phyloP scores from a whole-genome alignment of 2,888 invertebrate genomes.

The Dasypogon diadema region DNA sequence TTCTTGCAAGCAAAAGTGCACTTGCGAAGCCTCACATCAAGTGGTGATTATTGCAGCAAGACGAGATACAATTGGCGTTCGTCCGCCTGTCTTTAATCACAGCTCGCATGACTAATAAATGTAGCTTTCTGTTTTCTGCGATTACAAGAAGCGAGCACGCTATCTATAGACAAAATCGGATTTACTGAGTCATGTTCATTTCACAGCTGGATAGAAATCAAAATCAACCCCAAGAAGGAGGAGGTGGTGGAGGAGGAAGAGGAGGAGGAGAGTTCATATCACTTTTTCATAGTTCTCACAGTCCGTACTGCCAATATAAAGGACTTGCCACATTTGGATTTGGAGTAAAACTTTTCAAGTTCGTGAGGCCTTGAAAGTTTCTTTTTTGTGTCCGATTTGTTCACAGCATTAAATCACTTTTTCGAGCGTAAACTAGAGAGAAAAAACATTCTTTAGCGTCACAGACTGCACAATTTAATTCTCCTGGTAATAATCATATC shows the following conservation, averaged over 20 bases:
- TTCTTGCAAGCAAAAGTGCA: no score
- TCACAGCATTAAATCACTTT: slow-evolving; percentile 10
- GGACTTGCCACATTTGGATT: neutral
- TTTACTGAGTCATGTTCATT: slow-evolving; percentile 14
- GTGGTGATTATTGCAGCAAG: no score
- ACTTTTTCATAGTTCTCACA: neutral
- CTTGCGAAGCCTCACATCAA: no score
- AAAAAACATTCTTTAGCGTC: neutral
- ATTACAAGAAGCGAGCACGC: neutral
- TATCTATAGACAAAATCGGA: neutral
- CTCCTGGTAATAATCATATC: neutral
- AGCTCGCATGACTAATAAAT: slow-evolving; percentile 6
- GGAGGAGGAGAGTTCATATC: no score
- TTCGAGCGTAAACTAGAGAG: neutral
- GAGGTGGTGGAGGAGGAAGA: no score
- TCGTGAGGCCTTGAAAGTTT: neutral
- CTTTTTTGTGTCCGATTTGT: neutral
- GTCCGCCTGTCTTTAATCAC: slow-evolving; percentile 29
- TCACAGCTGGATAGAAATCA: neutral
- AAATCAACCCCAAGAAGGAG: slow-evolving; percentile 7
- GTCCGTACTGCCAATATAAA: neutral
- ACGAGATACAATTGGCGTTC: neutral
- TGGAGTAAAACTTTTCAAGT: neutral
- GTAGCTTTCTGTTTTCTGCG: neutral
- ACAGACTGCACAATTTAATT: slow-evolving; percentile 12